These are phyloP conservation scores for Acanthurus tractus DNA, from an alignment of 2,797 vertebrate genomes.

Conservation along the genomic window DNA sequence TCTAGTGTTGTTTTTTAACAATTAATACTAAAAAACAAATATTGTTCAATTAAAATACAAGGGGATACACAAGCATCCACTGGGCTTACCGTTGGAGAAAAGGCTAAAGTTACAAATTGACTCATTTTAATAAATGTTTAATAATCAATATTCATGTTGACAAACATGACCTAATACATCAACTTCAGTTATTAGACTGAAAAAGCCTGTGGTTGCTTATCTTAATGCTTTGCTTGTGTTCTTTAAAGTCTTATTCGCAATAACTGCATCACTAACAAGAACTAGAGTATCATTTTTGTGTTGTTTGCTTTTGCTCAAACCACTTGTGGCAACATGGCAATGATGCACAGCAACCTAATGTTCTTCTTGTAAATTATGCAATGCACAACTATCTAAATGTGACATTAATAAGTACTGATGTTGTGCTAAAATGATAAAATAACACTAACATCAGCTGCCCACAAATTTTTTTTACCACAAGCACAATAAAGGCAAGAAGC, in stretches of 20 bases:
- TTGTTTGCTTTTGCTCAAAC: background rate
- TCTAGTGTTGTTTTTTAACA: background rate
- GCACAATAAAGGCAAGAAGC: background rate
- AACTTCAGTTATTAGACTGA: no score
- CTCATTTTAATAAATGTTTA: no score
- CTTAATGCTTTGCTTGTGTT: no score
- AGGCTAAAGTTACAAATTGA: no score
- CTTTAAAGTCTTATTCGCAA: no score
- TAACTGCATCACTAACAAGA: slow-evolving; percentile 2
- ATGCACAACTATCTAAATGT: slow-evolving; percentile 7
- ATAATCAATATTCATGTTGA: no score
- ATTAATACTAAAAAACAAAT: background rate
- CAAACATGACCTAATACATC: no score
- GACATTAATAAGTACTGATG: slow-evolving; percentile 15
- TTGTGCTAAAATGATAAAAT: background rate
- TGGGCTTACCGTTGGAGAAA: no score
- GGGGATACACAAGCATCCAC: no score
- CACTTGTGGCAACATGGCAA: slow-evolving; percentile 9
- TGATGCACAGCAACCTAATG: slow-evolving; percentile 16
- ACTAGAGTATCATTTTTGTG: slow-evolving; percentile 9
- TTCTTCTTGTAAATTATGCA: slow-evolving; percentile 15
- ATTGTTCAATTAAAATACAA: background rate
- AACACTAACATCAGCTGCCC: slow-evolving; percentile 14
- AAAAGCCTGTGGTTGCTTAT: no score
- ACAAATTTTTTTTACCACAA: background rate